Percentiles rank a stretch among this genome's conserved stretches.
Evolutionary conservation across 2,113 vertebrate genomes (phyloP).

Genomic region (Taxidea taxus): DNA sequence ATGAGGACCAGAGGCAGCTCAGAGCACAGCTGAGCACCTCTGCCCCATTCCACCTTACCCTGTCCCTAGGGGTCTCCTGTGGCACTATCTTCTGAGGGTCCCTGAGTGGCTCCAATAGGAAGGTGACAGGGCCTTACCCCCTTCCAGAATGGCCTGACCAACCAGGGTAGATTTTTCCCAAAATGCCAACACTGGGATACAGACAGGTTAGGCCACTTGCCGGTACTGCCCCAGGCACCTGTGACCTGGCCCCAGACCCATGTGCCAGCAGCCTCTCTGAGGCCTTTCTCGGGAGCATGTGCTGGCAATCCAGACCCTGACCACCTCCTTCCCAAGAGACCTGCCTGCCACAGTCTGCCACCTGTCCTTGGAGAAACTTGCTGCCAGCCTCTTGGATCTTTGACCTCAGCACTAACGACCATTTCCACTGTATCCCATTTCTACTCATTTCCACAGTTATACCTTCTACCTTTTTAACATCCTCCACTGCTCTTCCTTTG

Average conservation of each 20-base stretch:
- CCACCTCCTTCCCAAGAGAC: not conserved
- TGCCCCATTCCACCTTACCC: not conserved
- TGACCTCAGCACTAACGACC: not conserved
- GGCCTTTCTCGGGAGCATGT: not conserved
- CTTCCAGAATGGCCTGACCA: not conserved
- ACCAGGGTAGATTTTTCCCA: not conserved
- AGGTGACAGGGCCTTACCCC: not conserved
- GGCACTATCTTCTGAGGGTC: not conserved
- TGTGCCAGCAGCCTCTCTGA: not conserved
- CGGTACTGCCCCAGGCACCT: not conserved
- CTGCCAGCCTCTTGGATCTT: not conserved
- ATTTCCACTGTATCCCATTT: not conserved
- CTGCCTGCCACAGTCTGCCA: not conserved
- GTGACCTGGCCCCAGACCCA: not conserved
- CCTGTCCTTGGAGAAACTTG: not conserved
- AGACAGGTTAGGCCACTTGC: not conserved
- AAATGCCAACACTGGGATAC: not conserved
- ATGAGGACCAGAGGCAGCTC: not conserved
- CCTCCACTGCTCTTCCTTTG: not conserved
- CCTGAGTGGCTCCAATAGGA: not conserved
- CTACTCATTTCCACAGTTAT: not conserved
- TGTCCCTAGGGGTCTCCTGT: not conserved
- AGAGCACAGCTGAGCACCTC: not conserved
- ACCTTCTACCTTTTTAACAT: not conserved
- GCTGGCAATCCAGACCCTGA: not conserved